A percentile compares a stretch with the other conserved stretches of the same genome.
Conservation (phyloP, 2,113 vertebrate species). For the Struthio camelus region DNA sequence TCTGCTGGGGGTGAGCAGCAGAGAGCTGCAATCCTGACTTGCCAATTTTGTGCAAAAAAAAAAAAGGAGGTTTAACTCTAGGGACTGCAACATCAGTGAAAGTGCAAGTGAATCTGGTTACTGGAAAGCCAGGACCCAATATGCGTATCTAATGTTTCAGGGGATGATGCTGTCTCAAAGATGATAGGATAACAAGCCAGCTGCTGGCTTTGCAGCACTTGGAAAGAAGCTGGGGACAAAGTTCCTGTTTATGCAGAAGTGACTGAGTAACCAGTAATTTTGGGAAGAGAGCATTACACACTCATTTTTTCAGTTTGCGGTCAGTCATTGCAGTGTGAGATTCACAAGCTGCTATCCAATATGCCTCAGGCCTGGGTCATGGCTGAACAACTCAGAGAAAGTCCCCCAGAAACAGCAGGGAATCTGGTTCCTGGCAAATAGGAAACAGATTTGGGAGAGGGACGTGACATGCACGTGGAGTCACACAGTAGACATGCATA, state of each 20-base stretch:
- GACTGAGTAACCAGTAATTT: conserved; percentile 68
- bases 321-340: conserved; percentile 44
- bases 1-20: background rate
- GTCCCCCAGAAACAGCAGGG: conserved; percentile 32
- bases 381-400: conserved; percentile 27
- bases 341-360: conserved; percentile 46
- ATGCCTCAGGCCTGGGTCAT: background rate
- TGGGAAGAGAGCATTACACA: conserved; percentile 59
- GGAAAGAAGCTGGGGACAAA: conserved; percentile 58
- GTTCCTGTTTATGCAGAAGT: conserved; percentile 72
- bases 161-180: conserved; percentile 35
- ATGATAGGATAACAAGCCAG: conserved; percentile 68
- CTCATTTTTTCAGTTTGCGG: conserved; percentile 62
- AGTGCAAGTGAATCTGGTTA: conserved; percentile 53
- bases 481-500: background rate
- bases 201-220: conserved; percentile 45
- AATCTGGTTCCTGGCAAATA: conserved; percentile 15
- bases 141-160: conserved; percentile 29
- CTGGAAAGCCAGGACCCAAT: conserved; percentile 54
- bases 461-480: background rate
- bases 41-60: background rate
- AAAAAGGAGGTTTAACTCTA: background rate
- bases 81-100: background rate
- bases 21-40: background rate
- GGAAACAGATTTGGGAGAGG: background rate